Percentiles rank a stretch among this genome's conserved stretches.
These are phyloP conservation scores for Heliconius ethilla DNA, from an alignment of 2,888 invertebrate species.

Conservation along the genomic window DNA sequence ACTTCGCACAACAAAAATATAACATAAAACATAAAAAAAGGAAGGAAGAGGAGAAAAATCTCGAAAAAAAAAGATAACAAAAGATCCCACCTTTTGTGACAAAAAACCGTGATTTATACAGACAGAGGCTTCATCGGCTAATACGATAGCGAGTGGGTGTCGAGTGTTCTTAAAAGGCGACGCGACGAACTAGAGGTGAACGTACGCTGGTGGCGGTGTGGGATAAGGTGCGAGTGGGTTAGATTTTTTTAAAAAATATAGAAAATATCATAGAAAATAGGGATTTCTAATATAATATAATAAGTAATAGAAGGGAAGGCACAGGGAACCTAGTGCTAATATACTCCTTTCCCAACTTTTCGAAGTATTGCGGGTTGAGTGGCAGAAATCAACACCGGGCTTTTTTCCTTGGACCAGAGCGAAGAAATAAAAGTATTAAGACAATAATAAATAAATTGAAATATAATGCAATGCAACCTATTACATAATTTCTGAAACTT, in stretches of 20 bases:
- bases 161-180: constrained; percentile 57
- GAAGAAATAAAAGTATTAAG: background rate
- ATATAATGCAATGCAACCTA: background rate
- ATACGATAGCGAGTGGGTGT: constrained; percentile 62
- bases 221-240: constrained; percentile 39
- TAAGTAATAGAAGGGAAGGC: background rate
- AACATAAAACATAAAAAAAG: constrained; percentile 15
- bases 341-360: background rate
- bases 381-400: background rate
- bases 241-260: background rate
- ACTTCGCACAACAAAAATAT: background rate
- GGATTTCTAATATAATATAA: background rate
- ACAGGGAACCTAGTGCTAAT: background rate
- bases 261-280: background rate
- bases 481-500: background rate
- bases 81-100: constrained; percentile 22
- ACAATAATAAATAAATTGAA: too few species aligned
- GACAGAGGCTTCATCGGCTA: constrained; percentile 56
- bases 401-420: background rate
- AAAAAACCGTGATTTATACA: constrained; percentile 41
- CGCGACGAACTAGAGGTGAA: constrained; percentile 62
- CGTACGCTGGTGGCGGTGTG: constrained; percentile 50
- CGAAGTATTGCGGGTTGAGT: background rate
- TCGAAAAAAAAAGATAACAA: constrained; percentile 32
- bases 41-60: constrained; percentile 13